Evolutionary conservation across 2,888 invertebrate genomes (phyloP).

Genomic region (Eupithecia subumbrata): DNA sequence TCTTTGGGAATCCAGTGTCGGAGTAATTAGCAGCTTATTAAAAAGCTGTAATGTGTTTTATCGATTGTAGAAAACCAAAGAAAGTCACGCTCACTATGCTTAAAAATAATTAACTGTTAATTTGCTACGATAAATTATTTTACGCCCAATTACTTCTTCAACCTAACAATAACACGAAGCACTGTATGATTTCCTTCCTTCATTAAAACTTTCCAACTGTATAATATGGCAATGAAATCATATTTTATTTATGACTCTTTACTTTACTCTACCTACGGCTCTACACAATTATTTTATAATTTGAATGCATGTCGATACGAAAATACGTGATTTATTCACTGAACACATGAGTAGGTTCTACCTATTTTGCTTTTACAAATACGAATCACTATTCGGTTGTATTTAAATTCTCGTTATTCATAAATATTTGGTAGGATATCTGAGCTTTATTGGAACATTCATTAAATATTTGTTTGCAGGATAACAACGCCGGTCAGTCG

Average conservation of each 20-base stretch:
- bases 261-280: not conserved
- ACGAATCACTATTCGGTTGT: conserved; percentile 24
- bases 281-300: conserved; percentile 21
- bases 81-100: not conserved
- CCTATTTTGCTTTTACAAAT: conserved; percentile 21
- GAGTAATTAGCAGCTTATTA: not conserved
- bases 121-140: conserved; percentile 6
- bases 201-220: conserved; percentile 20
- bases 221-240: conserved; percentile 11
- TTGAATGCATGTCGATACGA: conserved; percentile 24
- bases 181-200: conserved; percentile 17
- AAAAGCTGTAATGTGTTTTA: not conserved
- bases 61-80: not conserved
- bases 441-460: conserved; percentile 26
- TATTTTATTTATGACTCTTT: conserved; percentile 15
- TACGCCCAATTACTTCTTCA: conserved; percentile 9
- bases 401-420: conserved; percentile 29
- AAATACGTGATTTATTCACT: conserved; percentile 23
- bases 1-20: not conserved
- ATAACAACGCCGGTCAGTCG: conserved; percentile 94
- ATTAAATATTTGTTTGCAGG: conserved; percentile 82
- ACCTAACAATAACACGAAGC: conserved; percentile 9
- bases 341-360: conserved; percentile 11
- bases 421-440: conserved; percentile 27
- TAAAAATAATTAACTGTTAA: not conserved